Evolutionary conservation across 2,113 vertebrate species (phyloP).

Genomic region (Silurus meridionalis): DNA sequence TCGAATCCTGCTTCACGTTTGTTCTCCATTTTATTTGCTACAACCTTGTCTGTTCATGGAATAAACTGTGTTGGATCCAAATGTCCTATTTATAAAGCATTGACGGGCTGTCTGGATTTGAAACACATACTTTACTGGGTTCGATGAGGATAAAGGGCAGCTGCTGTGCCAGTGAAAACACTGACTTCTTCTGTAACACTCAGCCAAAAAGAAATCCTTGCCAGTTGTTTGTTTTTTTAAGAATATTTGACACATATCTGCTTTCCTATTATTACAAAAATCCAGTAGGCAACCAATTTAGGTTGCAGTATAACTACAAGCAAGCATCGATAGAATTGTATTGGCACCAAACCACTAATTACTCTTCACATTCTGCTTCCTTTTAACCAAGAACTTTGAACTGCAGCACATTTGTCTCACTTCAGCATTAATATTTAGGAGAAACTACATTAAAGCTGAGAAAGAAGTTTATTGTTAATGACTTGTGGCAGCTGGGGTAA

Average conservation of each 20-base stretch:
- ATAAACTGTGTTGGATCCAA: conserved; percentile 17
- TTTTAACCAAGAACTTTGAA: neutral
- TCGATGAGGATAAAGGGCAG: conserved; percentile 12
- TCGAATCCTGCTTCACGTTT: neutral
- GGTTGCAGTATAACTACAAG: neutral
- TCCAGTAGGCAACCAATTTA: neutral
- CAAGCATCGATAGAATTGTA: neutral
- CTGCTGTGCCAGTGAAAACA: conserved; percentile 13
- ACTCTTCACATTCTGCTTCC: neutral
- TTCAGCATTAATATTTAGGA: neutral
- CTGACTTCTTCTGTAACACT: neutral
- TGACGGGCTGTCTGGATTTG: conserved; percentile 17
- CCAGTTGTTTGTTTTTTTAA: neutral
- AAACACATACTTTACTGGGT: neutral
- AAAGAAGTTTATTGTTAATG: neutral
- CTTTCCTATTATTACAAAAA: neutral
- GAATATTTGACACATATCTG: neutral
- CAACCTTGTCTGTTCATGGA: conserved; percentile 12
- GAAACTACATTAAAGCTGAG: neutral
- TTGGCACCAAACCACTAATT: neutral
- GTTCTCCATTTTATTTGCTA: neutral
- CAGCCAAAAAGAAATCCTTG: neutral
- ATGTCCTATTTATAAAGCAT: conserved; percentile 1
- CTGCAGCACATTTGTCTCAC: neutral
- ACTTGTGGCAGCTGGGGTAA: neutral